A percentile compares a stretch with the other conserved stretches of the same genome.
These are phyloP conservation scores for Drosophila mayri DNA, from an alignment of 1,140 invertebrate genomes.

Conservation along the genomic window DNA sequence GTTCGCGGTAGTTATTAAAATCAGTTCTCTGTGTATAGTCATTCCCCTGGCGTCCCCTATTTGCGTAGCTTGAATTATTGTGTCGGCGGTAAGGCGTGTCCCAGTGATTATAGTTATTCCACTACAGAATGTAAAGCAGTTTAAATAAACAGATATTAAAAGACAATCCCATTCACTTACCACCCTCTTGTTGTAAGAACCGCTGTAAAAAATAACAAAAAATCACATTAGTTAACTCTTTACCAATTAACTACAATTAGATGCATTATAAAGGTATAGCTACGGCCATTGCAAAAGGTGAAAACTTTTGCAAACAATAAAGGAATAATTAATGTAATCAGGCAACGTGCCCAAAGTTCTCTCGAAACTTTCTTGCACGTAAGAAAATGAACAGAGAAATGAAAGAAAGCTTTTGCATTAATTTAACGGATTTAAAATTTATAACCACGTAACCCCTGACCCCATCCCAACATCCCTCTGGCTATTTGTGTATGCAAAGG, in stretches of 20 bases:
- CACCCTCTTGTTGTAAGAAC: constrained; percentile 20
- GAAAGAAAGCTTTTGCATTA: constrained; percentile 72
- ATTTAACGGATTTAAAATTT: constrained; percentile 84
- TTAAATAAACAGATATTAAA: neutral
- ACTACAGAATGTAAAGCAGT: constrained; percentile 13
- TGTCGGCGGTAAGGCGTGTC: constrained; percentile 8
- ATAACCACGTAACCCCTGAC: constrained; percentile 65
- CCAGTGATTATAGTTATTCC: constrained; percentile 21
- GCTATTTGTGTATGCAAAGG: constrained; percentile 80
- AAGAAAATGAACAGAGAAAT: constrained; percentile 41
- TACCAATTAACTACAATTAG: constrained; percentile 49
- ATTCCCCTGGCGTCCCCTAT: constrained; percentile 30
- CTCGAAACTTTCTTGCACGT: constrained; percentile 59
- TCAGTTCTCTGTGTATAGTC: constrained; percentile 28
- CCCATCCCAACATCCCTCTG: neutral
- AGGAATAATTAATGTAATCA: constrained; percentile 84
- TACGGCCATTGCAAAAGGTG: constrained; percentile 23
- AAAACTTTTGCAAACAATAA: constrained; percentile 72
- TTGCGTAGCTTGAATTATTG: constrained; percentile 15
- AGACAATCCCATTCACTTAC: constrained; percentile 32
- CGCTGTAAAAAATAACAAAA: constrained; percentile 46
- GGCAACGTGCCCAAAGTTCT: constrained; percentile 62
- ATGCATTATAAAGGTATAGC: constrained; percentile 39
- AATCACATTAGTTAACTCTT: constrained; percentile 10
- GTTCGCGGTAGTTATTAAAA: constrained; percentile 13